phyloP scores from a whole-genome alignment of 1,140 invertebrate genomes.

The Drepana arcuata region DNA sequence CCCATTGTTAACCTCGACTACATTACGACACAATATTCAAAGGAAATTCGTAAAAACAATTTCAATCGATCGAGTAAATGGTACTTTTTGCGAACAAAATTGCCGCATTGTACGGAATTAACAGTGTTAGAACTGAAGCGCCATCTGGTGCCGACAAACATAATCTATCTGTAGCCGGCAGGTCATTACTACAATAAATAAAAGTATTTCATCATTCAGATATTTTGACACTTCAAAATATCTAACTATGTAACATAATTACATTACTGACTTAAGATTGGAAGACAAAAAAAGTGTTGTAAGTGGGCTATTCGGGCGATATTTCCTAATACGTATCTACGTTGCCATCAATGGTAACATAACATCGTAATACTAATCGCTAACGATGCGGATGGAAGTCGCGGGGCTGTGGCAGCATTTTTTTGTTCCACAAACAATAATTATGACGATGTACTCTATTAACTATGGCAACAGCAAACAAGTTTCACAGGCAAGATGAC shows the following conservation, averaged over 20 bases:
- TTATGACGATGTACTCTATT: constrained; percentile 62
- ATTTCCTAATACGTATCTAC: no score
- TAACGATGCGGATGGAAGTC: constrained; percentile 42
- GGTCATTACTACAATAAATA: neutral
- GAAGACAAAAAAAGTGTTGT: neutral
- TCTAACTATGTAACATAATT: neutral
- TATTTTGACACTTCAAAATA: neutral
- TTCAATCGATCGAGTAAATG: constrained; percentile 5
- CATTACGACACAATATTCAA: constrained; percentile 15
- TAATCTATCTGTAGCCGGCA: no score
- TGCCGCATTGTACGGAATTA: neutral
- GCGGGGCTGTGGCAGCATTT: constrained; percentile 18
- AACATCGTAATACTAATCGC: neutral
- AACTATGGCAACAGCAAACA: constrained; percentile 52
- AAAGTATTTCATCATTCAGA: neutral
- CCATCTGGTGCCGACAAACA: constrained; percentile 26
- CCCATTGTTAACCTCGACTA: constrained; percentile 21
- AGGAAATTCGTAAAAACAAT: constrained; percentile 6
- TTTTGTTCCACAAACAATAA: constrained; percentile 48
- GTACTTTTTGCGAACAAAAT: neutral
- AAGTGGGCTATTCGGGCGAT: neutral
- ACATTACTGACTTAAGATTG: neutral
- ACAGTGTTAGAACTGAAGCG: constrained; percentile 7
- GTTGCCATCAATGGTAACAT: no score
- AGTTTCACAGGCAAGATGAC: constrained; percentile 19